phyloP scores from a whole-genome alignment of 2,888 invertebrate genomes.

The Meghimatium bilineatum region DNA sequence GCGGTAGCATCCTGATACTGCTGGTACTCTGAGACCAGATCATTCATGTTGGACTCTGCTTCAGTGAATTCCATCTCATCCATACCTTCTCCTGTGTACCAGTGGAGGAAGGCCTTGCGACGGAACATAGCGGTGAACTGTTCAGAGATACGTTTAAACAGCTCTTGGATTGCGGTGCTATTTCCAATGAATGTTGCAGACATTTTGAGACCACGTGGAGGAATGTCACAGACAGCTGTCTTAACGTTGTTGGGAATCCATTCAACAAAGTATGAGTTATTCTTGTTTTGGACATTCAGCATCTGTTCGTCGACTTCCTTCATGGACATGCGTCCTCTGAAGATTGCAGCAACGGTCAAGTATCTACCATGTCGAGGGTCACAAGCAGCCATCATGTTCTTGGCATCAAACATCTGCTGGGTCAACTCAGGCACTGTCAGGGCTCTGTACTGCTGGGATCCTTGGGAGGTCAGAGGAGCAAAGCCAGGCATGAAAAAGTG shows the following conservation, averaged over 20 bases:
- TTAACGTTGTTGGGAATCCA: slow-evolving; percentile 80
- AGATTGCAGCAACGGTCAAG: slow-evolving; percentile 71
- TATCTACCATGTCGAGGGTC: slow-evolving; percentile 91
- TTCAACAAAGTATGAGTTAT: slow-evolving; percentile 83
- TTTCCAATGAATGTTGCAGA: slow-evolving; percentile 78
- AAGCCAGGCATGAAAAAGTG: slow-evolving; percentile 77
- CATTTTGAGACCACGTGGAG: slow-evolving; percentile 85
- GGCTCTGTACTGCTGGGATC: slow-evolving; percentile 72
- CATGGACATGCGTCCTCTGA: slow-evolving; percentile 74
- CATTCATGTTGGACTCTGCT: slow-evolving; percentile 94
- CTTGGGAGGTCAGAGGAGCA: slow-evolving; percentile 74
- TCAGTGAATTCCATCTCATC: slow-evolving; percentile 97
- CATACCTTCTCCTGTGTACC: slow-evolving; percentile 97
- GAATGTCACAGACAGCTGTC: slow-evolving; percentile 93
- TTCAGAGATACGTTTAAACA: slow-evolving; percentile 73
- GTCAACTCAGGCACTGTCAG: slow-evolving; percentile 66
- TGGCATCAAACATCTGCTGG: slow-evolving; percentile 85
- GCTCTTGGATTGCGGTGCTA: slow-evolving; percentile 74
- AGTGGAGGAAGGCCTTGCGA: slow-evolving; percentile 97
- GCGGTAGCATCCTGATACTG: slow-evolving; percentile 76
- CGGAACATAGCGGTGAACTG: slow-evolving; percentile 89
- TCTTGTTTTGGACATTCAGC: slow-evolving; percentile 96
- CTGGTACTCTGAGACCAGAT: slow-evolving; percentile 77
- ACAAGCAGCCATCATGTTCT: slow-evolving; percentile 98
- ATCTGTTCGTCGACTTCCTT: slow-evolving; percentile 84